Evolutionary conservation across 2,888 invertebrate genomes (phyloP).

Genomic region (Agrotis exclamationis): DNA sequence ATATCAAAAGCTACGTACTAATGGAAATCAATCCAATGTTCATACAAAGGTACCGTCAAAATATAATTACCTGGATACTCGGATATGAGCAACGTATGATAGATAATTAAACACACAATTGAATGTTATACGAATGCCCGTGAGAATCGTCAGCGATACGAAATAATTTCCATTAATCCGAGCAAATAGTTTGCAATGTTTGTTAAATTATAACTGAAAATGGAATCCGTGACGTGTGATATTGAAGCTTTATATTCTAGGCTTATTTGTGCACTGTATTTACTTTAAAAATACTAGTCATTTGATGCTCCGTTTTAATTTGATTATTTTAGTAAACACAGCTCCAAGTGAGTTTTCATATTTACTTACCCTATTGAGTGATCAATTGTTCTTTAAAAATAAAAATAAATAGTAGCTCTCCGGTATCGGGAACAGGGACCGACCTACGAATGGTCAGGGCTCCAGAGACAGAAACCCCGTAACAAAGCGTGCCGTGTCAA

Average conservation of each 20-base stretch:
- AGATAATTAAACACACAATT: slow-evolving; percentile 60
- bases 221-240: slow-evolving; percentile 49
- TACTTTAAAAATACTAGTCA: slow-evolving; percentile 8
- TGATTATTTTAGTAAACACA: background rate
- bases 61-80: slow-evolving; percentile 24
- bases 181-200: slow-evolving; percentile 60
- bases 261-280: slow-evolving; percentile 19
- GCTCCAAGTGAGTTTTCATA: background rate
- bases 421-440: too few species aligned
- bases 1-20: background rate
- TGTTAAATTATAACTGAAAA: slow-evolving; percentile 62
- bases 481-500: too few species aligned
- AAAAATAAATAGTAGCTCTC: too few species aligned
- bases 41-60: background rate
- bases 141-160: slow-evolving; percentile 48
- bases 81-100: slow-evolving; percentile 22
- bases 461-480: too few species aligned
- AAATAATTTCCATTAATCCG: slow-evolving; percentile 55
- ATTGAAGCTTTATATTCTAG: slow-evolving; percentile 20
- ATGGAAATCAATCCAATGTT: slow-evolving; percentile 2
- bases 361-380: too few species aligned
- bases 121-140: slow-evolving; percentile 47
- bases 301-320: background rate
- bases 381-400: too few species aligned
- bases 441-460: too few species aligned